Evolutionary conservation across 2,797 vertebrate species (phyloP).

Genomic region (Austrolebias charrua): DNA sequence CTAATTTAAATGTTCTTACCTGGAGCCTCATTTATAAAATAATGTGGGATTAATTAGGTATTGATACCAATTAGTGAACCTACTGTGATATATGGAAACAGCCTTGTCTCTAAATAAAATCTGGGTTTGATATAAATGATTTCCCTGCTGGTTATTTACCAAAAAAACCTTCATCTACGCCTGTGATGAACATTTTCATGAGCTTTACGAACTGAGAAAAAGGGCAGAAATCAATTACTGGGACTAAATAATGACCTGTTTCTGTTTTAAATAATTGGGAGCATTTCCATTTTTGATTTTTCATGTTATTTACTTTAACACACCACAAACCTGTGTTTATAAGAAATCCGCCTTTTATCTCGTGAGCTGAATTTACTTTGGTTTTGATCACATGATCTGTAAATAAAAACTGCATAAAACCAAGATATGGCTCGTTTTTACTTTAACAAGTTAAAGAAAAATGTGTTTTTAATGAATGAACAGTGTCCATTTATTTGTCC

Average conservation of each 20-base stretch:
- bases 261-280: neutral
- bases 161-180: neutral
- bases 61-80: neutral
- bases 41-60: constrained; percentile 2
- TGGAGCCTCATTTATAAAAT: constrained; percentile 8
- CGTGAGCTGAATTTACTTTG: too few species aligned
- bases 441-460: too few species aligned
- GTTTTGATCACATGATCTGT: too few species aligned
- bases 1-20: constrained; percentile 20
- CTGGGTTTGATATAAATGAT: neutral
- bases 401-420: too few species aligned
- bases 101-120: neutral
- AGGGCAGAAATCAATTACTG: constrained; percentile 4
- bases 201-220: constrained; percentile 1
- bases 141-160: neutral
- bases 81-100: neutral
- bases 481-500: too few species aligned
- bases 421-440: too few species aligned
- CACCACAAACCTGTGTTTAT: too few species aligned
- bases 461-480: too few species aligned
- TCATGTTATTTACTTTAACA: too few species aligned
- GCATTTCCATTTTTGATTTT: neutral
- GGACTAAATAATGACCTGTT: neutral
- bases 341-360: too few species aligned
- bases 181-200: constrained; percentile 6